A percentile compares a stretch with the other conserved stretches of the same genome.
phyloP scores from a whole-genome alignment of 2,888 invertebrate genomes.

The Sturmia bella region DNA sequence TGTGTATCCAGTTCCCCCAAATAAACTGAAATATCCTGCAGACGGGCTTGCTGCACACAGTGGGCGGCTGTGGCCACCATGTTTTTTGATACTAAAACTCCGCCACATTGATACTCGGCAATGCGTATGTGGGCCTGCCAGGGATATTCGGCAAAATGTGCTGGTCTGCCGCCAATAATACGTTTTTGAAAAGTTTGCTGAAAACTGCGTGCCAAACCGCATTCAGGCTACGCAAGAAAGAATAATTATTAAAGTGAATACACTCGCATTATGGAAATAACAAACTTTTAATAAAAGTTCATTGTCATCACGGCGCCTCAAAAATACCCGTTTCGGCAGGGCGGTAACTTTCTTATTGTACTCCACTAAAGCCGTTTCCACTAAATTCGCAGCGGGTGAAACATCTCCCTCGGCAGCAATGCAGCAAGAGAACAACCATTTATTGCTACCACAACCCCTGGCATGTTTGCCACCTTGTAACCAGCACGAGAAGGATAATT shows the following conservation, averaged over 20 bases:
- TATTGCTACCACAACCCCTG: slow-evolving; percentile 86
- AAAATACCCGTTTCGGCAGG: slow-evolving; percentile 79
- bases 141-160: slow-evolving; percentile 88
- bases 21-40: slow-evolving; percentile 89
- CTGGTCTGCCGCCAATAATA: slow-evolving; percentile 91
- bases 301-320: slow-evolving; percentile 80
- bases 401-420: slow-evolving; percentile 79
- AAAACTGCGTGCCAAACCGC: slow-evolving; percentile 85
- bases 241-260: neutral
- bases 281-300: slow-evolving; percentile 75
- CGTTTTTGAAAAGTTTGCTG: slow-evolving; percentile 86
- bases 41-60: slow-evolving; percentile 89
- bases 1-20: slow-evolving; percentile 91
- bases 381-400: slow-evolving; percentile 76
- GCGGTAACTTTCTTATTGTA: slow-evolving; percentile 76
- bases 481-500: slow-evolving; percentile 89
- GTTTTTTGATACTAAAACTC: slow-evolving; percentile 89
- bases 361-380: slow-evolving; percentile 73
- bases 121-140: slow-evolving; percentile 94
- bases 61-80: slow-evolving; percentile 91
- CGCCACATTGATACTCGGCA: slow-evolving; percentile 91
- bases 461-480: slow-evolving; percentile 87
- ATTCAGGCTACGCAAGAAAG: slow-evolving; percentile 82
- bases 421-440: slow-evolving; percentile 89
- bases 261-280: neutral